Conservation (phyloP, 2,888 invertebrate genomes). For the Dolomedes plantarius region DNA sequence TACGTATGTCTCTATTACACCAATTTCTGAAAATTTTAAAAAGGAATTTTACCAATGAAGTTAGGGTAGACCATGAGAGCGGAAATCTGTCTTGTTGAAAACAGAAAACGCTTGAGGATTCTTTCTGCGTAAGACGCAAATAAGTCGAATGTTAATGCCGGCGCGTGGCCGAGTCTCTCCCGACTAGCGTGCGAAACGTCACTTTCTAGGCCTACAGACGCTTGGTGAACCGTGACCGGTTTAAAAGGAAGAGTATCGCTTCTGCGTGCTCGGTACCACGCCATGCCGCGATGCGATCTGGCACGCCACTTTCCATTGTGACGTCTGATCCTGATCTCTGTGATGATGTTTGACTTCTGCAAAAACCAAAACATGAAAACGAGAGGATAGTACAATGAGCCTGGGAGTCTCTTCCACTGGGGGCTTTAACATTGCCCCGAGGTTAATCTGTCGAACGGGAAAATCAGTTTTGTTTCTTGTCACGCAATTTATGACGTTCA, state of each 20-base stretch:
- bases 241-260: conserved; percentile 15
- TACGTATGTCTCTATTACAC: no score
- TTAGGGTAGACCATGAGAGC: no score
- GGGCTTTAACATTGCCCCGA: not conserved
- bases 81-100: no score
- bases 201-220: not conserved
- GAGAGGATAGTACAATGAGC: not conserved
- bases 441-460: conserved; percentile 3
- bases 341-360: conserved; percentile 6
- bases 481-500: not conserved
- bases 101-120: no score
- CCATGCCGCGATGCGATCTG: conserved; percentile 11
- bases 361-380: conserved; percentile 3
- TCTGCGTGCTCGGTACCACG: conserved; percentile 19
- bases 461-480: not conserved
- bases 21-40: no score
- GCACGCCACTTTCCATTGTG: conserved; percentile 22
- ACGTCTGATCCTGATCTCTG: conserved; percentile 29
- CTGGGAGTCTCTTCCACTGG: not conserved
- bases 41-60: no score
- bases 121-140: no score
- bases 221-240: conserved; percentile 20
- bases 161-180: not conserved
- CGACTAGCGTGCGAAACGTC: not conserved
- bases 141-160: no score